Percentiles rank a stretch among this genome's conserved stretches.
Conservation (phyloP, 2,797 vertebrate genomes). For the Natrix natrix region DNA sequence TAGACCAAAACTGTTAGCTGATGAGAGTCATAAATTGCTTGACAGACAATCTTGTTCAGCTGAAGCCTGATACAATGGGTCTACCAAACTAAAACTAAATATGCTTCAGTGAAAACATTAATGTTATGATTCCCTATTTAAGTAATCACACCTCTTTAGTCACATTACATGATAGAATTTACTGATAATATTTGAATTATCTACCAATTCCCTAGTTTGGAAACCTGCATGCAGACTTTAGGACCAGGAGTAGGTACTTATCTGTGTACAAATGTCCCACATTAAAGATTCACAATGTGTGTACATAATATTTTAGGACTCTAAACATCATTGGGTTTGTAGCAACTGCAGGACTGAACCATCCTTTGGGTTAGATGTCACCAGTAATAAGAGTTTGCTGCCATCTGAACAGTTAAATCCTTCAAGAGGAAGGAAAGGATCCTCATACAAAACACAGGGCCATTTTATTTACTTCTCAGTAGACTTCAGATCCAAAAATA, state of each 20-base stretch:
- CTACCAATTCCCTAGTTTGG: not conserved
- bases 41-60: not conserved
- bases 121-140: not conserved
- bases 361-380: not conserved
- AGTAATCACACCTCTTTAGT: not conserved
- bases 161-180: not conserved
- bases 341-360: not conserved
- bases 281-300: not conserved
- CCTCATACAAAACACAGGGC: not conserved
- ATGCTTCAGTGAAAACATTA: not conserved
- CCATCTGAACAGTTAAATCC: not conserved
- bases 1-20: not conserved
- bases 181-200: not conserved
- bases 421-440: not conserved
- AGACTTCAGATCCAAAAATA: not conserved
- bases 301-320: not conserved
- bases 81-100: not conserved
- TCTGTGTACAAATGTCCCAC: not conserved
- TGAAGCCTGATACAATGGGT: not conserved
- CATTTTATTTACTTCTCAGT: constrained; percentile 17
- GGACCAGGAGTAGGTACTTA: not conserved
- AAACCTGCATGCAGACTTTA: not conserved
- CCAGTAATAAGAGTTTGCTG: not conserved
- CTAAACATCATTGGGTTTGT: not conserved
- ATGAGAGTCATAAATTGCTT: not conserved